Evolutionary conservation across 2,888 invertebrate species (phyloP).

Genomic region (Odontothrips loti): DNA sequence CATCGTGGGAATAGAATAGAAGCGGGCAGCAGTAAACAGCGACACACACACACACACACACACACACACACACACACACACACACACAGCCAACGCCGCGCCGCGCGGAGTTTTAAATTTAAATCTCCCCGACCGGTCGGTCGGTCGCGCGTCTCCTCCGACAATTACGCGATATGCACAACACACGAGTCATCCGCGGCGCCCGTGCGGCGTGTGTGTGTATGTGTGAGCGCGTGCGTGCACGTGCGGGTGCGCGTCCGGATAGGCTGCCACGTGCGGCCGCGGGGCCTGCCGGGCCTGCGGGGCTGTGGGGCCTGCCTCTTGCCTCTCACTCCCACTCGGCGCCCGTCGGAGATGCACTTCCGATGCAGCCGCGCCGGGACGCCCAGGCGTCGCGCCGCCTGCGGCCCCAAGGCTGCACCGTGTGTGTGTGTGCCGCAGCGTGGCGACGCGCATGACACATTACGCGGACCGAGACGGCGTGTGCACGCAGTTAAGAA

Average conservation of each 20-base stretch:
- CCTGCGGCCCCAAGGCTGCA: background rate
- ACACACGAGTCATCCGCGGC: background rate
- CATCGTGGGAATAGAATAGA: conserved; percentile 1
- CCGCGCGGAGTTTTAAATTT: too few relatives aligned
- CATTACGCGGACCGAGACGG: too few relatives aligned
- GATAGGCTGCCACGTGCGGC: too few relatives aligned
- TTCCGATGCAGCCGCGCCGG: background rate
- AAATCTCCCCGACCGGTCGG: too few relatives aligned
- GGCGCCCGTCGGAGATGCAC: too few relatives aligned
- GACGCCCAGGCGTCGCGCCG: background rate
- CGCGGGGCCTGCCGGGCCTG: too few relatives aligned
- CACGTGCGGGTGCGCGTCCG: too few relatives aligned
- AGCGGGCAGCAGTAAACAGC: background rate
- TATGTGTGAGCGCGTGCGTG: background rate
- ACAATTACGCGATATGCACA: background rate
- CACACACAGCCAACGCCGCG: too few relatives aligned
- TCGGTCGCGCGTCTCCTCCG: background rate
- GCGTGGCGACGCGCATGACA: too few relatives aligned
- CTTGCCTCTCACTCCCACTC: too few relatives aligned
- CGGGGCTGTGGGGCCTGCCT: too few relatives aligned
- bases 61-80: background rate
- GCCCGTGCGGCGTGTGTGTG: background rate
- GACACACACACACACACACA: background rate
- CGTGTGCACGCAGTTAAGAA: too few relatives aligned
- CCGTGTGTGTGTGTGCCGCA: background rate